Base-by-base conservation (phyloP, 2,113 vertebrate species). In the Oreochromis spilurus region DNA sequence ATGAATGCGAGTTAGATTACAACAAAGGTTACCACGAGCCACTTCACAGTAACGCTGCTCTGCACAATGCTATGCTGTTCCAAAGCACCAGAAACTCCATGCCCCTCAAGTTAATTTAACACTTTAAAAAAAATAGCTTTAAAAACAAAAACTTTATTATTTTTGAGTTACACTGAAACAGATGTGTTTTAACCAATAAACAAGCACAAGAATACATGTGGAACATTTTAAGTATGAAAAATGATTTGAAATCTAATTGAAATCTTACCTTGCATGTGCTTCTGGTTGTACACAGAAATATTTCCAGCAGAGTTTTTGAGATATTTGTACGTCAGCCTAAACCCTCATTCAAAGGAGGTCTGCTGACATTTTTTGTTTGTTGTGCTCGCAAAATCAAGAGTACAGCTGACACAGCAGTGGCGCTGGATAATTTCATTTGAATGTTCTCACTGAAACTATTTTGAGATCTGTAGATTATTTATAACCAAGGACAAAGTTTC, bases 281-380 rank as follows among this genome's bases (percentile, higher is more conserved):
- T 72, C 24, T 26, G 67, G 58, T 26, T 72, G 21, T 62, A 62
- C 58, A 62, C 31, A 11, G 58, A 62, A 62, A 72, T 17, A 38
- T 45, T 43, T 72, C 13, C 67, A 45, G 67, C 13, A 26, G 38
- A 26, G n/a, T 26, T 72, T 19, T 70, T 16, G 12, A 16, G 21
- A 72, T 72, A 72, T 26, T 45, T 70, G 65, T 43, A 24, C 13
- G 5, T 45, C n/a, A 45, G 38, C 38, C 65, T 43, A 38, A 67
- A 67, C 11, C 36, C 36, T 14, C 34, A 67, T 3, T 1, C 4
- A 5, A 58, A 58, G 55, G 2, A 29, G 13, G 26, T 26, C 7
- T 31, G 26, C 26, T 16, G 26, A 16, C 2, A 3, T 16, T 3
- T 29, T 16, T 29, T 16, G 13, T 58, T 58, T 29, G 1, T 29